Percentiles rank a stretch among this genome's conserved stretches.
phyloP scores from a whole-genome alignment of 2,888 invertebrate genomes.

The Xiphydria camelus region DNA sequence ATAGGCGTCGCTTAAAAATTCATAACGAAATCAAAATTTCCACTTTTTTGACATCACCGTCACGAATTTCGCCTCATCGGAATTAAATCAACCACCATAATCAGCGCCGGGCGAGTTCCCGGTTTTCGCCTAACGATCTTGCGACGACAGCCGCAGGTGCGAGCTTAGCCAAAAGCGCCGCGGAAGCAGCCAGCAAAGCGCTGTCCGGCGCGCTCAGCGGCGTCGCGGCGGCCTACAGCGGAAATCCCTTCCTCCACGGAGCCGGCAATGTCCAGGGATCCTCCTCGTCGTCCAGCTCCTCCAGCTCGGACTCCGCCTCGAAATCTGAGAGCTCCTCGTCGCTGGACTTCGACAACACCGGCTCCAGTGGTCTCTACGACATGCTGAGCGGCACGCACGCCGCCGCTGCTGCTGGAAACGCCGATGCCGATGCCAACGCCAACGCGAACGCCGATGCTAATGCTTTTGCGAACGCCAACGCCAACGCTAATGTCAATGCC shows the following conservation, averaged over 20 bases:
- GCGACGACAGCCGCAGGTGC: not conserved
- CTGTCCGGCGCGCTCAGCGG: not conserved
- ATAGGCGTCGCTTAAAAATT: too few species aligned
- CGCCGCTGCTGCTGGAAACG: not conserved
- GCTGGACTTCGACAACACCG: not conserved
- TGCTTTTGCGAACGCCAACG: not conserved
- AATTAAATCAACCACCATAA: too few species aligned
- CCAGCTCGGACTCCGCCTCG: not conserved
- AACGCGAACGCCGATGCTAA: not conserved
- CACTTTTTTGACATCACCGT: too few species aligned
- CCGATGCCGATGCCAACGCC: not conserved
- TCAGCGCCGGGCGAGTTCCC: too few species aligned
- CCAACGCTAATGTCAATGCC: not conserved
- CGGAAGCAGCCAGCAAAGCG: not conserved
- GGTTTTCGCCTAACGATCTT: too few species aligned
- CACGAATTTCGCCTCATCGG: too few species aligned
- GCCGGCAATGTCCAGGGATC: not conserved
- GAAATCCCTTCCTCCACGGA: constrained; percentile 1
- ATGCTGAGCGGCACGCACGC: not conserved
- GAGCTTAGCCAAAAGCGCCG: not conserved
- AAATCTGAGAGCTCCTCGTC: not conserved
- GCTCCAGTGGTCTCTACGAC: not conserved
- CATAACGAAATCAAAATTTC: too few species aligned
- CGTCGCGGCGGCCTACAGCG: not conserved
- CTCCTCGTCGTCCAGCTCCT: not conserved